Base-by-base conservation (phyloP, 2,113 vertebrate genomes). In the Patagioenas fasciata region DNA sequence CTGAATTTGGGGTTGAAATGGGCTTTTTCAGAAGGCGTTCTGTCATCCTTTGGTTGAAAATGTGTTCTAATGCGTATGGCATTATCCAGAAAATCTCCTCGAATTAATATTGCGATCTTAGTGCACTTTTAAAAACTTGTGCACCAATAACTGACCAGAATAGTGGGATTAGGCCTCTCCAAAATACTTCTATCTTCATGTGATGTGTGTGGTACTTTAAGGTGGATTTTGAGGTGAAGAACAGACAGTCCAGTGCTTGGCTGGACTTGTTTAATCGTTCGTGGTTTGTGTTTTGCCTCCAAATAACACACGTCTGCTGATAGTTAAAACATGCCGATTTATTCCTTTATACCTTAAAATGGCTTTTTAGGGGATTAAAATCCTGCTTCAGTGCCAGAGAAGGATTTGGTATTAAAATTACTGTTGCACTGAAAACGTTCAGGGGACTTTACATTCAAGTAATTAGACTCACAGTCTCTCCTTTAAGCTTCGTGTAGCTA, bases 31-130 rank as follows among this genome's bases (percentile, higher is more conserved):
- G 31, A 18, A 51, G 31, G 6, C 34, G 1, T 50, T 89, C 54
- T 42, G 10, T n/a, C 34, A n/a, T 25, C 18, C 25, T 75, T 38
- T 17, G 15, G 11, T 51, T 66, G 36, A 15, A 91, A 51, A 32
- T 5, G 1, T 4, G 3, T 47, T 25, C 3, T 36, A 0, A 38
- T 2, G 5, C 16, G 13, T 23, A 23, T 72, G 51, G 29, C 7
- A 3, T 53, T 36, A 23, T 24, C 36, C 18, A 62, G 69, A 72
- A 53, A 67, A n/a, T 23, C 51, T 2, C 40, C 6, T n/a, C 24
- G 77, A 36, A 7, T 80, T 29, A 58, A 13, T 51, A 5, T 5
- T 58, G 15, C 29, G 23, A 1, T 38, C 56, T 65, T 15, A 3
- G 24, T 7, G 23, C 54, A 5, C 20, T n/a, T 70, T 6, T 11